These are phyloP conservation scores for Linnaemya vulpina DNA, from an alignment of 2,888 invertebrate genomes.

Conservation along the genomic window DNA sequence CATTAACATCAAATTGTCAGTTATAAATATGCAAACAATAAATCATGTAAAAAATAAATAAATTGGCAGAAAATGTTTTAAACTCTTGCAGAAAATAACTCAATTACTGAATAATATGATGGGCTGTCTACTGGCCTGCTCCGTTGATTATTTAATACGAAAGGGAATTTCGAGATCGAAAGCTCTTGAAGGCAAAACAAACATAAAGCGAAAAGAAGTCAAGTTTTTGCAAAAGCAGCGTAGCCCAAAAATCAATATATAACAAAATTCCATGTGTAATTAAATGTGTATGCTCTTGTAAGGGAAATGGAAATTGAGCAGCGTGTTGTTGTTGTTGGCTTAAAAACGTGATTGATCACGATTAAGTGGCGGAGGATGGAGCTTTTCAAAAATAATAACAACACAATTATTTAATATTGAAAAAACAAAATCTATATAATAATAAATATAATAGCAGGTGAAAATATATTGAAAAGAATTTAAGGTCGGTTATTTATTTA, in stretches of 20 bases:
- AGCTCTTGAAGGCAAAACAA: constrained; percentile 46
- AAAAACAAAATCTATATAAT: not conserved
- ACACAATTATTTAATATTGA: constrained; percentile 35
- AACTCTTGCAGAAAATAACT: constrained; percentile 57
- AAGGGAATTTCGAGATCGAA: constrained; percentile 66
- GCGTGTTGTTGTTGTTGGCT: not conserved
- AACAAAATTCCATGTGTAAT: constrained; percentile 34
- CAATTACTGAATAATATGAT: constrained; percentile 62
- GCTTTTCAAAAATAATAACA: constrained; percentile 21
- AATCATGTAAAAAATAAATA: constrained; percentile 58
- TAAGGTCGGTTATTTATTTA: constrained; percentile 19
- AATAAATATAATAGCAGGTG: constrained; percentile 26
- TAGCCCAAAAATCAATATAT: constrained; percentile 23
- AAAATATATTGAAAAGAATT: constrained; percentile 47
- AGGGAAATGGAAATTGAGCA: constrained; percentile 36
- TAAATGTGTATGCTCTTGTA: constrained; percentile 17
- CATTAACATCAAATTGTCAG: constrained; percentile 72
- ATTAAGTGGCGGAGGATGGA: constrained; percentile 33
- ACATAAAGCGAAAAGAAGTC: constrained; percentile 7
- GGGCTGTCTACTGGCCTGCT: constrained; percentile 10
- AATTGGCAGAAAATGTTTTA: constrained; percentile 34
- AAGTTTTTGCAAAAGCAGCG: constrained; percentile 9
- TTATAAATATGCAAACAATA: constrained; percentile 68
- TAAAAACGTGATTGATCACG: constrained; percentile 23
- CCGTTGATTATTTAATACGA: constrained; percentile 66